Evolutionary conservation across 1,140 invertebrate species (phyloP).

Genomic region (Brevipalpus yothersi): DNA sequence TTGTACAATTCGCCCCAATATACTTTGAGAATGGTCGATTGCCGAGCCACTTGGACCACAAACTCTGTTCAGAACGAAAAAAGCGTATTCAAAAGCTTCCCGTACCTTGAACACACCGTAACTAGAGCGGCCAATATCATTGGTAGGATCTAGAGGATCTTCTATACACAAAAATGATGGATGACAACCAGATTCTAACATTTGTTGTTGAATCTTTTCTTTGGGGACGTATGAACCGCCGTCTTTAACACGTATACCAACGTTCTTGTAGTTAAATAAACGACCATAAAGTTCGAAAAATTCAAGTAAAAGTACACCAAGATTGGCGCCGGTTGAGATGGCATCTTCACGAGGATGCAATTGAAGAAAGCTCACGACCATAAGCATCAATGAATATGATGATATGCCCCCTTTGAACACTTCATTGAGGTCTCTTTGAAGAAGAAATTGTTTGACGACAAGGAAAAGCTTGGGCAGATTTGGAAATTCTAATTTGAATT

Average conservation of each 20-base stretch:
- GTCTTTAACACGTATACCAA: conserved; percentile 77
- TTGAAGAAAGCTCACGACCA: conserved; percentile 89
- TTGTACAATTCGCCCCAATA: conserved; percentile 64
- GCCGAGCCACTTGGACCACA: conserved; percentile 22
- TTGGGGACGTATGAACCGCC: conserved; percentile 83
- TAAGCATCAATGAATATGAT: conserved; percentile 91
- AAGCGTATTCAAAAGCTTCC: conserved; percentile 84
- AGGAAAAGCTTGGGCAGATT: conserved; percentile 74
- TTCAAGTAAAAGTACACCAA: conserved; percentile 82
- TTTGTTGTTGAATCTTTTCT: conserved; percentile 67
- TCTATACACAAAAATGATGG: conserved; percentile 85
- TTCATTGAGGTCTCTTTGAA: conserved; percentile 91
- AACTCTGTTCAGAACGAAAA: conserved; percentile 52
- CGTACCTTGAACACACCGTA: conserved; percentile 72
- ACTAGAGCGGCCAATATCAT: conserved; percentile 88
- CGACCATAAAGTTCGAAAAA: conserved; percentile 92
- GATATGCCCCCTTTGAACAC: conserved; percentile 96
- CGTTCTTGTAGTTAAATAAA: conserved; percentile 87
- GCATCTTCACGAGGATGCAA: conserved; percentile 41
- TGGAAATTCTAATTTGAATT: conserved; percentile 36
- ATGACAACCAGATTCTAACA: conserved; percentile 62
- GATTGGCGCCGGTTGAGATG: conserved; percentile 34
- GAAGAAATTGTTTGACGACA: conserved; percentile 88
- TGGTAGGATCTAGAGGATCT: conserved; percentile 57
- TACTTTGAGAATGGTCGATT: conserved; percentile 19